Base-by-base conservation (phyloP, 2,888 invertebrate genomes). In the Tiphia femorata region DNA sequence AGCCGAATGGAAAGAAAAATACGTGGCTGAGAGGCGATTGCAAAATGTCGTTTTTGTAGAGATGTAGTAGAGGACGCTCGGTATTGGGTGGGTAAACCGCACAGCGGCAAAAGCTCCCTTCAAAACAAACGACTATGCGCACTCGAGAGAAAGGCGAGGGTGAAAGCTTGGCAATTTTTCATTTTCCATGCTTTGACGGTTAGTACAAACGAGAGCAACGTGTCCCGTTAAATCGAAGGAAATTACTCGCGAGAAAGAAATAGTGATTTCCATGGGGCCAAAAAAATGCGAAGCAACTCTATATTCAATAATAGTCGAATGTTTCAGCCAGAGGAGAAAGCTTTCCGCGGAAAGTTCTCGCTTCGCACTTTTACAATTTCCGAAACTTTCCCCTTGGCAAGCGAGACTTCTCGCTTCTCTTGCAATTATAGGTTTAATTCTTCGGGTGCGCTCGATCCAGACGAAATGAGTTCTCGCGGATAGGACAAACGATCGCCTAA, bases 351-450 rank as follows among this genome's bases (percentile, higher is more conserved):
- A 33, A 33, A 33, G 33, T 33, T 33, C 33, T n/a, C 33, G 4
- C 2, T 14, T 33, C 33, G 4, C 10, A 3, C 8, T 8, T 33
- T 33, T 49, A 53, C 33, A 35, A 52, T 43, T 42, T 46, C 16
- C 14, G 29, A 40, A 51, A 64, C 44, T 51, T 61, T 29, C 25
- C n/a, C n/a, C n/a, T 23, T 30, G 19, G 44, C 25, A 20, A 10
- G 37, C 42, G 37, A 33, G 43, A 54, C 33, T 57, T 43, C 19
- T 38, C 33, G 35, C 33, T 47, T 33, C 37, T 57, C 47, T 17
- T 35, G 35, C 42, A 40, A 54, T 43, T 49, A 25, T 41, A 62
- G 21, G 44, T 44, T 51, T 58, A 51, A 67, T 43, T 58, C 42
- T 48, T 17, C 29, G 29, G 35, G 41, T 44, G 58, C 51, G 50